These are phyloP conservation scores for Pipistrellus pipistrellus DNA, from an alignment of 2,797 vertebrate genomes.

Conservation along the genomic window DNA sequence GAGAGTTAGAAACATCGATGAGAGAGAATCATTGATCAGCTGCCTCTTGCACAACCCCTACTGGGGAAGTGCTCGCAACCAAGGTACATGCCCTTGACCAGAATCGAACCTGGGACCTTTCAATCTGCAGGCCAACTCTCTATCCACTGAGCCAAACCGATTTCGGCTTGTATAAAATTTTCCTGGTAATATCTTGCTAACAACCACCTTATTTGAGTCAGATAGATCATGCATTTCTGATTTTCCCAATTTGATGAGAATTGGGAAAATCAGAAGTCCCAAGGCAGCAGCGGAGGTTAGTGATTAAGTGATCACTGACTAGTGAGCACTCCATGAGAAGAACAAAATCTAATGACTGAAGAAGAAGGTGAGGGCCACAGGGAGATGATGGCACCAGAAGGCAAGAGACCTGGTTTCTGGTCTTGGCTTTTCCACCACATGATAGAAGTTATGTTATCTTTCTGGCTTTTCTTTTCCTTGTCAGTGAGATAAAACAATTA, in stretches of 20 bases:
- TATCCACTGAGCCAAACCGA: no score
- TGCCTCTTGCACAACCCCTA: no score
- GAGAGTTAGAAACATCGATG: no score
- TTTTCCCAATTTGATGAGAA: not conserved
- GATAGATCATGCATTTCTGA: accelerated
- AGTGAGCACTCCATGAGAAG: not conserved
- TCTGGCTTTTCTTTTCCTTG: not conserved
- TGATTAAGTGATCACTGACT: not conserved
- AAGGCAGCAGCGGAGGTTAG: not conserved
- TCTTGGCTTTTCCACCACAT: not conserved
- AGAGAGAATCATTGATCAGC: no score
- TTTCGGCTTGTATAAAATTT: not conserved
- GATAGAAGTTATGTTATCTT: constrained; percentile 16
- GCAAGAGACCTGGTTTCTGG: not conserved
- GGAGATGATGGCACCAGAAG: not conserved
- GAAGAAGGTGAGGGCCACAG: not conserved
- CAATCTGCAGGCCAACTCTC: no score
- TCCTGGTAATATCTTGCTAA: not conserved
- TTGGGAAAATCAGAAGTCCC: not conserved
- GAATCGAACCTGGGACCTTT: no score
- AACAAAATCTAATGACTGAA: not conserved
- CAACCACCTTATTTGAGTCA: not conserved
- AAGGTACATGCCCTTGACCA: no score
- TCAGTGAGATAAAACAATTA: not conserved
- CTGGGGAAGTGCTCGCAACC: no score